Evolutionary conservation across 2,888 invertebrate genomes (phyloP), one percentile per base, ranked within the genome.

Genomic region (Ceriagrion tenellum): DNA sequence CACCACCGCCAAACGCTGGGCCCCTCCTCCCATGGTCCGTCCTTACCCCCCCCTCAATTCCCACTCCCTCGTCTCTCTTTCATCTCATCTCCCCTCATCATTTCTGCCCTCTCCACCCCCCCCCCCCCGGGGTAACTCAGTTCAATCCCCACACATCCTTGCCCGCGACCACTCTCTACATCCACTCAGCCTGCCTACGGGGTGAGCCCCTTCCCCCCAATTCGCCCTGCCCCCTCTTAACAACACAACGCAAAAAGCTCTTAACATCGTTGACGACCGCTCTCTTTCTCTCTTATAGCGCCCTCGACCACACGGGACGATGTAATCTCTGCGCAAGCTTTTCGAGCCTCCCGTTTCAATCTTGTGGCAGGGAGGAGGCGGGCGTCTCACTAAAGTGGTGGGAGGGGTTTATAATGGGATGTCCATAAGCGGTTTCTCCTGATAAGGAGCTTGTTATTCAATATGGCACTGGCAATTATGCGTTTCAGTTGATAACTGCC

Each of bases 1-100:
- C 47, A 90, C 91, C 91, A 63, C 91, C 91, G 91, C 30, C 91
- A 47, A 59, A 40, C 91, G 35, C 90, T 56, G 47, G 47, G 2
- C 47, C 47, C 47, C 47, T 47, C 47, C 47, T 47, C 47, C 8
- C 47, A 47, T 8, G 47, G 47, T 4, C n/a, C n/a, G n/a, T n/a
- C n/a, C n/a, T n/a, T n/a, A n/a, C n/a, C n/a, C n/a, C n/a, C n/a
- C n/a, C n/a, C n/a, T n/a, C n/a, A n/a, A n/a, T n/a, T n/a, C 56
- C 56, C 16, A 56, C 16, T 16, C 90, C n/a, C 55, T n/a, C 90
- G 0, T n/a, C 35, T 47, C 47, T 47, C 47, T 47, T 47, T 47
- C 47, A 47, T 47, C 47, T 47, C 47, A 4, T 59, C 56, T 18
- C 56, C 90, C 59, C 59, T 30, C 55, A 59, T 55, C 59, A 55